These are phyloP conservation scores for Neodiprion lecontei DNA, from an alignment of 1,140 invertebrate genomes.

Conservation along the genomic window DNA sequence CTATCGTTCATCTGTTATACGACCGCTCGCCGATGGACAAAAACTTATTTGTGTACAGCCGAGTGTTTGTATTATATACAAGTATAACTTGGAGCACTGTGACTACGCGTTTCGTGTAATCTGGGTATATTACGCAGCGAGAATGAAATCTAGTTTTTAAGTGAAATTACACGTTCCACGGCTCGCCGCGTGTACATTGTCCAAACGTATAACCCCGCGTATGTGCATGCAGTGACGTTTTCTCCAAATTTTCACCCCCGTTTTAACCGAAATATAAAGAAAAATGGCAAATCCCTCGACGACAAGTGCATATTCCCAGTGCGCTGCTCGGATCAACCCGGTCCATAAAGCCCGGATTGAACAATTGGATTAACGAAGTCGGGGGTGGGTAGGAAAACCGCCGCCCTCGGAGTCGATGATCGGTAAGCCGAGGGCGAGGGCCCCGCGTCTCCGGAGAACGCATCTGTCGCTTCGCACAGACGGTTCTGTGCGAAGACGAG, in stretches of 20 bases:
- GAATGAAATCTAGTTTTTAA: no score
- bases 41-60: no score
- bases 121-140: no score
- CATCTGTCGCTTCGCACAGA: constrained; percentile 47
- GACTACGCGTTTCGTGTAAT: no score
- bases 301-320: constrained; percentile 50
- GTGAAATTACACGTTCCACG: no score
- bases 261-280: background rate
- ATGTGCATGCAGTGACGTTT: no score
- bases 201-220: no score
- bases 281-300: constrained; percentile 18
- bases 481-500: background rate
- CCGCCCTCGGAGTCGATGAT: background rate
- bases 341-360: constrained; percentile 26
- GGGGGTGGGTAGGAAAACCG: constrained; percentile 18
- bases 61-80: no score
- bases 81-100: no score
- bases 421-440: background rate
- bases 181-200: no score
- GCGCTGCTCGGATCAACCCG: constrained; percentile 29
- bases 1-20: background rate
- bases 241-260: no score
- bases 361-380: constrained; percentile 53
- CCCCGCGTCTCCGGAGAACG: background rate
- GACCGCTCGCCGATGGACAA: background rate